Evolutionary conservation across 1,140 invertebrate species (phyloP), one percentile per base, ranked within the genome.

Genomic region (Cherax quadricarinatus): DNA sequence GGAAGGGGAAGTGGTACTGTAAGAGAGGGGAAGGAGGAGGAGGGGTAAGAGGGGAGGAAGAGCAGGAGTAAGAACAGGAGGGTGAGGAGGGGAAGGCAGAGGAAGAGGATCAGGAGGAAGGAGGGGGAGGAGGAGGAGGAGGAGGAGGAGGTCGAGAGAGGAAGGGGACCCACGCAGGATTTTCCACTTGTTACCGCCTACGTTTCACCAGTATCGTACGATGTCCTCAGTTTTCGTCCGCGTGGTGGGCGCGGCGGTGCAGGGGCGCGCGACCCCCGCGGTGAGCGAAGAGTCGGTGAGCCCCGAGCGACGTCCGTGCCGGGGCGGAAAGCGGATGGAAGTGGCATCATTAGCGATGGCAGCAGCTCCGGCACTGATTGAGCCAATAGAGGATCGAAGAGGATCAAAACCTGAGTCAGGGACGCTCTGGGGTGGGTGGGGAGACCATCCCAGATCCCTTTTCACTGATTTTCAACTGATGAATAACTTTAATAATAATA

Each of bases 381-480:
- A 91, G 89, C 89, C 89, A 91, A 91, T 91, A 86, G 89, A 91
- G 83, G 89, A 91, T 91, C 89, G 89, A 91, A 91, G 89, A 91
- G 89, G 89, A 91, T 91, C 89, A 91, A 91, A 91, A 91, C 89
- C 89, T 86, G 89, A 91, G 89, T 91, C 89, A 91, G 89, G 89
- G 83, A 49, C 89, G 89, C 89, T 91, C 70, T 75, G 89, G 89
- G 80, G 85, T 79, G 53, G 53, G 53, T 7, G 53, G 53, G 53
- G 12, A 14, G 53, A 57, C 7, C 7, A 57, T 57, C 53, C 53
- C 73, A 51, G 83, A 86, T 91, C 89, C 89, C 75, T 60, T 91
- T 91, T 79, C 89, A 24, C 51, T 91, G 89, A 91, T 91, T 91
- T 91, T 91, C 83, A 91, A 80, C 53, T 91, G 89, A 91, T 79